Evolutionary conservation across 2,888 invertebrate genomes (phyloP), one percentile per base, ranked within the genome.

Genomic region (Rhynchonema sp.): DNA sequence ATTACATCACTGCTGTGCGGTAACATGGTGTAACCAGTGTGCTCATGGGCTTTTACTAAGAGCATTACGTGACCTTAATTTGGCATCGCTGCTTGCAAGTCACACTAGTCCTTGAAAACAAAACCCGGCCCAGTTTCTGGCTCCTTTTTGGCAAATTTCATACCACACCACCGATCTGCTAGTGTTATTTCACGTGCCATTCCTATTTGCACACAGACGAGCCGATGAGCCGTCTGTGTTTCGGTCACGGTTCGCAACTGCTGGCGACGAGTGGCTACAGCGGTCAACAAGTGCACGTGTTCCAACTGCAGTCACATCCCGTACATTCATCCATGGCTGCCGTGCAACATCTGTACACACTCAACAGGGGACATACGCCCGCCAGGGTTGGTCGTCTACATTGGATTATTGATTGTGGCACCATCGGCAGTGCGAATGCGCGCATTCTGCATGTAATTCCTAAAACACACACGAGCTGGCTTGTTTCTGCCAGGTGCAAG

Each of bases 281-380:
- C 38, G 77, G 76, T 25, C 76, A 75, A 22, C 59, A 49, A 3
- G 13, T 98, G 78, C 87, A 98, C 75, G 82, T 98, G 66, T 98
- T 94, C 77, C 81, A 88, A 61, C 82, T 98, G 66, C 86, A 90
- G 71, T 86, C 92, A 0, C 94, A 94, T 78, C 87, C 90, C 0
- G 83, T 84, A 57, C 86, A 87, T n/a, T 57, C 67, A 0, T 82
- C 84, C 27, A 77, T 90, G 61, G 87, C 90, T 6, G 73, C 76
- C 6, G 77, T 78, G 1, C 78, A 96, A 73, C 98, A 98, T 76
- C 78, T 98, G 52, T 98, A 98, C 73, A 84, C 89, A 38, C 77
- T 98, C 64, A 89, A 92, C 74, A 74, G 96, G 53, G 96, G 96
- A 2, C 94, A 91, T 70, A 96, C 96, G 0, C 87, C 88, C 55